Percentiles rank a stretch among this genome's conserved stretches.
phyloP scores from a whole-genome alignment of 2,888 invertebrate genomes.

The Metalampra italica region DNA sequence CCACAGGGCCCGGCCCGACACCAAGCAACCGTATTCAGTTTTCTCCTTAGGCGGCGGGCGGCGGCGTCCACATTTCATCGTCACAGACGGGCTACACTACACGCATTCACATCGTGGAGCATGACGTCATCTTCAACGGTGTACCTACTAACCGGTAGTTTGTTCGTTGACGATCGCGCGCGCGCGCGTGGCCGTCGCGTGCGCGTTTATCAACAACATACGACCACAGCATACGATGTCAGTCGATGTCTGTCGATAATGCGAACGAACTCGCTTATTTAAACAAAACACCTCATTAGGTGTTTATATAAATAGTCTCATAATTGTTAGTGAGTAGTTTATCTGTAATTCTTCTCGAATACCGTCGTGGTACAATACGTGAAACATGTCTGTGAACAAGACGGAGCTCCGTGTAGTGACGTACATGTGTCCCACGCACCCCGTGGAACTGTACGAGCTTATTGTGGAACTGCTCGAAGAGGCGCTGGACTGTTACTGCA shows the following conservation, averaged over 20 bases:
- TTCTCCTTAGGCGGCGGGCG: no score
- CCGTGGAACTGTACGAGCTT: slow-evolving; percentile 79
- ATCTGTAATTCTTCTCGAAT: background rate
- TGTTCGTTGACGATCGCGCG: slow-evolving; percentile 20
- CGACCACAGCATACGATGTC: background rate
- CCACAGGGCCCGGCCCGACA: no score
- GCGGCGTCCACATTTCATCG: no score
- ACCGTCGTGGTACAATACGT: background rate
- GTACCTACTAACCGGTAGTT: slow-evolving; percentile 27
- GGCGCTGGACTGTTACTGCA: slow-evolving; percentile 62
- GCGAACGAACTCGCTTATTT: slow-evolving; percentile 6
- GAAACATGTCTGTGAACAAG: slow-evolving; percentile 47
- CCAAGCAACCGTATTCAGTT: no score
- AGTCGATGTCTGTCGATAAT: slow-evolving; percentile 2
- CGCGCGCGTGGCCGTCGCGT: slow-evolving; percentile 35
- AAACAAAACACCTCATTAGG: slow-evolving; percentile 7
- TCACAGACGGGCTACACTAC: no score
- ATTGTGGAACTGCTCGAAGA: slow-evolving; percentile 76
- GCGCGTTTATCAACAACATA: slow-evolving; percentile 33
- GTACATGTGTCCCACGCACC: slow-evolving; percentile 81
- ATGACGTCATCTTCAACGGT: slow-evolving; percentile 23
- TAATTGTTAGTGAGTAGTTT: background rate
- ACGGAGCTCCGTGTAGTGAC: slow-evolving; percentile 75
- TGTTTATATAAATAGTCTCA: background rate
- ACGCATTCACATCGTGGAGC: background rate